phyloP scores from a whole-genome alignment of 2,113 vertebrate genomes.

The Madoqua kirkii region DNA sequence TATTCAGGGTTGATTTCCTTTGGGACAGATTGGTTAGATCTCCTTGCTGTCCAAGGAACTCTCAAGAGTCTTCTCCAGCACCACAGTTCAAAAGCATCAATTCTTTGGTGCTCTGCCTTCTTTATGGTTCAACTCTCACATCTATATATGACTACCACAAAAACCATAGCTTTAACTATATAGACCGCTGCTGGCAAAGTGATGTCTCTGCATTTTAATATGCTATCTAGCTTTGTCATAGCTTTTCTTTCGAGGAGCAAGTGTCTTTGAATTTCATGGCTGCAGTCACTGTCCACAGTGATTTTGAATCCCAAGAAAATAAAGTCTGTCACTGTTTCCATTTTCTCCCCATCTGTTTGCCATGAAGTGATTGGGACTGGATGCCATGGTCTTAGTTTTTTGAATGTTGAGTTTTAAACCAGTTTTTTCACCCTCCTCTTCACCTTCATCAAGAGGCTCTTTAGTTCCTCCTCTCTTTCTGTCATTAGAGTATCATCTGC shows the following conservation, averaged over 20 bases:
- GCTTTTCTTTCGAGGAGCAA: not conserved
- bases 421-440: not conserved
- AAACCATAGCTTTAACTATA: not conserved
- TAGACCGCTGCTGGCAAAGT: not conserved
- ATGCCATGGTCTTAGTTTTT: not conserved
- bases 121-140: not conserved
- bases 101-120: not conserved
- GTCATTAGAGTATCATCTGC: not conserved
- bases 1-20: not conserved
- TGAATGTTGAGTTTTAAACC: not conserved
- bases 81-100: not conserved
- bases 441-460: not conserved
- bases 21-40: not conserved
- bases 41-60: not conserved
- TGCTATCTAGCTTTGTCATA: not conserved
- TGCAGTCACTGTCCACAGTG: not conserved
- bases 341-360: not conserved
- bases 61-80: not conserved
- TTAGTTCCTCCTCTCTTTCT: not conserved
- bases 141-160: not conserved
- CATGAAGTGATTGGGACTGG: not conserved
- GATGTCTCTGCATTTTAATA: not conserved
- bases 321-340: not conserved
- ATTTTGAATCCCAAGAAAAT: not conserved
- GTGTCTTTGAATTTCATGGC: not conserved